These are phyloP conservation scores for Cryptoprocta ferox DNA, from an alignment of 2,797 vertebrate species.

Conservation along the genomic window DNA sequence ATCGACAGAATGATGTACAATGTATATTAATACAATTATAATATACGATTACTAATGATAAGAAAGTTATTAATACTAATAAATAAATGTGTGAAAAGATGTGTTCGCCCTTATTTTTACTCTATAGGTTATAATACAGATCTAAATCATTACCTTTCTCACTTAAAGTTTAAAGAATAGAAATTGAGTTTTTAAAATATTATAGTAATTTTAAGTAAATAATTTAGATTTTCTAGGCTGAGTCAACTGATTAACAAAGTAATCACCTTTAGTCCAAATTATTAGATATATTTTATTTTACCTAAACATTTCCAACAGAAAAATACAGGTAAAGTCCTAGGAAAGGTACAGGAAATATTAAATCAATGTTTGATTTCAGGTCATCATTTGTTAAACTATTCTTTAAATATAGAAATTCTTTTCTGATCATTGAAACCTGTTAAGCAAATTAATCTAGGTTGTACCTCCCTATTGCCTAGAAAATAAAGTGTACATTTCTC, in stretches of 20 bases:
- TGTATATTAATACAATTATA: not conserved
- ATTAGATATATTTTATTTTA: not conserved
- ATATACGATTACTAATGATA: not conserved
- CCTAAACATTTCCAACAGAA: not conserved
- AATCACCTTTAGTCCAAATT: not conserved
- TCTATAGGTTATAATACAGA: not conserved
- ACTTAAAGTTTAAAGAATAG: conserved; percentile 16
- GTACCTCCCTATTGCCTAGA: not conserved
- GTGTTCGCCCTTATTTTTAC: not conserved
- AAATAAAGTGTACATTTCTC: not conserved
- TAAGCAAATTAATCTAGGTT: not conserved
- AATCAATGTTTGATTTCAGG: not conserved
- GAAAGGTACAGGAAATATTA: not conserved
- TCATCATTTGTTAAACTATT: not conserved
- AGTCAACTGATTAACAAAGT: conserved; percentile 7
- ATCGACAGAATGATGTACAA: not conserved
- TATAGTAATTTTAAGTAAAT: not conserved
- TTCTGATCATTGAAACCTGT: not conserved
- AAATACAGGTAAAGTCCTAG: not conserved
- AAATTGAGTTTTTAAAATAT: not conserved
- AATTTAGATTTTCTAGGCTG: not conserved
- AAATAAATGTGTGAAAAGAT: not conserved
- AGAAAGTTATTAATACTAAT: not conserved
- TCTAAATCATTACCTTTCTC: not conserved
- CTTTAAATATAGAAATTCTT: not conserved